Evolutionary conservation across 1,140 invertebrate species (phyloP).

Genomic region (Drosophila kohkoa): DNA sequence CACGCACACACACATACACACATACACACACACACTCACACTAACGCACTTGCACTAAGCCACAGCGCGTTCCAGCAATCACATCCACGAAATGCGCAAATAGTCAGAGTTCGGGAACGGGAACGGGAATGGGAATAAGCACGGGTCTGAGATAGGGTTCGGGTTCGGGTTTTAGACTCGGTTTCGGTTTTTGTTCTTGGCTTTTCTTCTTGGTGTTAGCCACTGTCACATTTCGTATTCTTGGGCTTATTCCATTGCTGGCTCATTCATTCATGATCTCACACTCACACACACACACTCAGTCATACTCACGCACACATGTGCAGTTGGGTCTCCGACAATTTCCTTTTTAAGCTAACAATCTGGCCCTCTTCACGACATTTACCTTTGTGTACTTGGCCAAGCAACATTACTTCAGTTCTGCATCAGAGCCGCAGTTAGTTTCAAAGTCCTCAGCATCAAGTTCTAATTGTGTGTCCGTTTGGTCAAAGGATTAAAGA

Average conservation of each 20-base stretch:
- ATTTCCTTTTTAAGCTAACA: constrained; percentile 82
- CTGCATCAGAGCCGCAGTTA: background rate
- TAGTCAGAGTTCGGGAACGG: constrained; percentile 46
- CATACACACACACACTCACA: constrained; percentile 9
- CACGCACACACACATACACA: constrained; percentile 37
- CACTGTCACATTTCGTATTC: constrained; percentile 44
- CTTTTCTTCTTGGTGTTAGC: constrained; percentile 28
- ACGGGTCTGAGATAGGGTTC: constrained; percentile 15
- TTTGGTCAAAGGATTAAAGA: constrained; percentile 63
- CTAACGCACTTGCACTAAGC: constrained; percentile 17
- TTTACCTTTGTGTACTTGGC: constrained; percentile 75
- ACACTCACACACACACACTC: background rate
- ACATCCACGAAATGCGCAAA: constrained; percentile 69
- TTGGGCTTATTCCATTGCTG: constrained; percentile 22
- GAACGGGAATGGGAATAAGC: constrained; percentile 4
- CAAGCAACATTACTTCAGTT: constrained; percentile 57
- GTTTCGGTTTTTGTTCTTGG: constrained; percentile 26
- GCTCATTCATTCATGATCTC: constrained; percentile 48
- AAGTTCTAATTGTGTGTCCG: constrained; percentile 45
- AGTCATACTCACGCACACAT: background rate
- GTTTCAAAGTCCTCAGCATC: constrained; percentile 9
- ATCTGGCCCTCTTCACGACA: constrained; percentile 64
- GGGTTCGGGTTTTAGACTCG: constrained; percentile 11
- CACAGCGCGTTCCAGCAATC: constrained; percentile 50
- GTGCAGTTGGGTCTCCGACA: constrained; percentile 17